A percentile compares a stretch with the other conserved stretches of the same genome.
These are phyloP conservation scores for Alsophila aescularia DNA, from an alignment of 2,888 invertebrate genomes.

Conservation along the genomic window DNA sequence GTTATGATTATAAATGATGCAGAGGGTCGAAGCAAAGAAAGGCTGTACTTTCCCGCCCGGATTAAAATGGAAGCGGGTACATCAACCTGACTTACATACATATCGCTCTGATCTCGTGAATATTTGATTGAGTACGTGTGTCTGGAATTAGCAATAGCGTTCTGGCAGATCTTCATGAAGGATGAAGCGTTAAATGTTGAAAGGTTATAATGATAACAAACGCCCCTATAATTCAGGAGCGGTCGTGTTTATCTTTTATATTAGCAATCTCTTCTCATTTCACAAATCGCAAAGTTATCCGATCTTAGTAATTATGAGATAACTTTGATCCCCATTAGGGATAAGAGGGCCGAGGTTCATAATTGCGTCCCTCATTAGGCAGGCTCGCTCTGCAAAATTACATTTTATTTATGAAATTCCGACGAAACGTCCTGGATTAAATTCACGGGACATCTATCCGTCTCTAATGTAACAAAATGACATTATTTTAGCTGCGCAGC, in stretches of 20 bases:
- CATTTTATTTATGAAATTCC: slow-evolving; percentile 64
- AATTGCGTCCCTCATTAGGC: slow-evolving; percentile 70
- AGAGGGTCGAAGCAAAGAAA: slow-evolving; percentile 57
- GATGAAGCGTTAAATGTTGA: neutral
- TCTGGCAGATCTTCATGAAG: neutral
- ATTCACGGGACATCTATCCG: slow-evolving; percentile 37
- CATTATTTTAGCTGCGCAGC: slow-evolving; percentile 31
- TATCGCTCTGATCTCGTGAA: slow-evolving; percentile 52
- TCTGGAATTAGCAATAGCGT: slow-evolving; percentile 36
- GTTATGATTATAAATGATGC: slow-evolving; percentile 75
- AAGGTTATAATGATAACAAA: neutral
- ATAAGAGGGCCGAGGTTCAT: slow-evolving; percentile 57
- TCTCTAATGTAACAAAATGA: slow-evolving; percentile 21
- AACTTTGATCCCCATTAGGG: slow-evolving; percentile 55
- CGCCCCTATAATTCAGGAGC: neutral
- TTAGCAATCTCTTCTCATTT: slow-evolving; percentile 7
- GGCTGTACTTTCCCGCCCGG: slow-evolving; percentile 48
- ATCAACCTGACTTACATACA: slow-evolving; percentile 52
- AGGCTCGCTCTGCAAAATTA: slow-evolving; percentile 57
- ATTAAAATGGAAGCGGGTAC: slow-evolving; percentile 53
- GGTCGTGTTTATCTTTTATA: neutral
- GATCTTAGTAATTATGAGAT: slow-evolving; percentile 55
- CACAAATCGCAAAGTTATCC: slow-evolving; percentile 36
- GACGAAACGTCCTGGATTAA: slow-evolving; percentile 52
- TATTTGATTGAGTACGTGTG: slow-evolving; percentile 52